Percentiles rank a stretch among this genome's conserved stretches.
These are phyloP conservation scores for Rhombomys opimus DNA, from an alignment of 2,113 vertebrate genomes.

Conservation along the genomic window DNA sequence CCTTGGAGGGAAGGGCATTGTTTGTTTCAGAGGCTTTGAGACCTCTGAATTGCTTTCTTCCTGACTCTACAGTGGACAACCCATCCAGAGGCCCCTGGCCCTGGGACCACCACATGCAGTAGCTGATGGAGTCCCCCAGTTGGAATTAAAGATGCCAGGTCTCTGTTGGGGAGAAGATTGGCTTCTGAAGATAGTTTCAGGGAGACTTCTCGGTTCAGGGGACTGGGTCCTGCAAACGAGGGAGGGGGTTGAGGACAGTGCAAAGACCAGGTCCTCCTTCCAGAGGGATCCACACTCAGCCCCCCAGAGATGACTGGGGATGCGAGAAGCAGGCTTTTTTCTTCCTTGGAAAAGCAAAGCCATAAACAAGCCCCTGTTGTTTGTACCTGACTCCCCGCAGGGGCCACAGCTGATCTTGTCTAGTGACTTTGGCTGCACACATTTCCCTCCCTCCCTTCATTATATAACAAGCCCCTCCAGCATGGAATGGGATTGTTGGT, in stretches of 20 bases:
- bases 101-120: not conserved
- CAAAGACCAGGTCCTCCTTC: not conserved
- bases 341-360: slow-evolving; percentile 19
- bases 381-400: slow-evolving; percentile 36
- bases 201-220: not conserved
- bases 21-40: not conserved
- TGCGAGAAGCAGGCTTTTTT: not conserved
- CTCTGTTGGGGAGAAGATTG: not conserved
- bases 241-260: accelerated
- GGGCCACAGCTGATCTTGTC: not conserved
- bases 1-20: not conserved
- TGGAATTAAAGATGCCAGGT: too few species aligned
- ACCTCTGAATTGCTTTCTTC: not conserved
- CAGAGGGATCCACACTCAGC: not conserved
- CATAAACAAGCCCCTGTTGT: slow-evolving; percentile 24
- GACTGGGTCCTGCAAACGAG: too few species aligned
- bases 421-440: not conserved
- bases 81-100: not conserved
- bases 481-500: slow-evolving; percentile 16
- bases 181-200: not conserved
- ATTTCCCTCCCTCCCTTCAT: not conserved
- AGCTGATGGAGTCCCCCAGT: not conserved
- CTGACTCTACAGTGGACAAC: not conserved
- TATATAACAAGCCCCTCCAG: slow-evolving; percentile 48
- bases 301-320: not conserved